Evolutionary conservation across 2,797 vertebrate genomes (phyloP), one percentile per base, ranked within the genome.

Genomic region (Enteromius paludinosus): DNA sequence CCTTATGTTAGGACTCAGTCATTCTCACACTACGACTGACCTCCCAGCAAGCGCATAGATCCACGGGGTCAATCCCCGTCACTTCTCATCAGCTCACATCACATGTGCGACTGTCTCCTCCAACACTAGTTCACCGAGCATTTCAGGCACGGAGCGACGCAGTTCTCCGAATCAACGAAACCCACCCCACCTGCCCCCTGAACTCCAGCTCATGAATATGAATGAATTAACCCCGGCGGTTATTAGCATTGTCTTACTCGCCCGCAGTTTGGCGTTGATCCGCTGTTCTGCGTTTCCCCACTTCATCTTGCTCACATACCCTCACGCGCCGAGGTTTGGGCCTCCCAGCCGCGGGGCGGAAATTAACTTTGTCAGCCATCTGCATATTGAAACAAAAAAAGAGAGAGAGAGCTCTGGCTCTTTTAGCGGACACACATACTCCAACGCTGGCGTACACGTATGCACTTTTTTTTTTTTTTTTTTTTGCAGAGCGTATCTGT

Each of bases 281-380:
- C 1, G 23, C 17, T 18, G 33, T 64, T 69, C 59, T 20, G 47
- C 23, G 33, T 81, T 52, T 23, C 33, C 71, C 74, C 17, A 66
- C 35, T 69, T 81, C 38, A 14, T 65, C 12, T 82, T 47, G 33
- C 62, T 59, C 76, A n/a, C 74, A 81, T 83, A 81, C 78, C 62
- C 84, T 79, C 76, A 54, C 52, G 49, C 54, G 9, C 64, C 10
- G 71, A 52, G 82, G 71, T 82, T 78, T 43, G 45, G 54, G 59
- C 68, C 41, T 68, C 68, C 28, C 70, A 30, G 56, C 79, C 72
- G 25, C 6, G 11, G 70, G 65, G 18, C 20, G 83, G 79, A 87
- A 87, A 84, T 86, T 78, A 80, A 83, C 69, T 78, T 81, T 56
- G 86, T 87, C 86, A 85, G 80, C 71, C 70, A 12, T 85, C 74